A percentile compares a stretch with the other conserved stretches of the same genome.
Conservation (phyloP, 2,888 invertebrate genomes). For the Barypeithes pellucidus region DNA sequence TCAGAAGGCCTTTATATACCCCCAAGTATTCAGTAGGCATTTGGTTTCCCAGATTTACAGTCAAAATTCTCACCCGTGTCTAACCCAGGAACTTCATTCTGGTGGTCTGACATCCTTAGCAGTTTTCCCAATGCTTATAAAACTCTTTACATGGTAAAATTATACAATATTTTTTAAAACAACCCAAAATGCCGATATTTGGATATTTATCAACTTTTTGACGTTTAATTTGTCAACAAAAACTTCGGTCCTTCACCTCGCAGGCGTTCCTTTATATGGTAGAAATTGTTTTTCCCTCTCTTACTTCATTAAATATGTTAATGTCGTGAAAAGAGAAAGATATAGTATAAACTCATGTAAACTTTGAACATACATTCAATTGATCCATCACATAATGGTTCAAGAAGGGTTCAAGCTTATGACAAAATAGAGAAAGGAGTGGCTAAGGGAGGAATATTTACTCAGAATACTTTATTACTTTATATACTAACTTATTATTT, state of each 20-base stretch:
- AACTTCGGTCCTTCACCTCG: conserved; percentile 27
- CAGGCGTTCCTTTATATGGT: not conserved
- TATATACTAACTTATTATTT: no score
- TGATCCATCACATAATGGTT: no score
- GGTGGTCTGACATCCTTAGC: conserved; percentile 46
- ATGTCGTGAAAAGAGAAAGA: no score
- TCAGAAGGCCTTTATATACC: not conserved
- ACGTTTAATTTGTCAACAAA: conserved; percentile 36
- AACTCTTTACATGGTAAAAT: conserved; percentile 38
- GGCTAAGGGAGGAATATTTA: no score
- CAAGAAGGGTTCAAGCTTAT: no score
- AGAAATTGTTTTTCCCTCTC: no score
- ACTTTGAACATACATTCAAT: no score
- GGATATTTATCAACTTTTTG: conserved; percentile 23
- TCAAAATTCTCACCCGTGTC: conserved; percentile 40
- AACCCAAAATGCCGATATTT: conserved; percentile 13
- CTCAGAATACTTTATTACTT: no score
- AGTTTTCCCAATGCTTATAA: not conserved
- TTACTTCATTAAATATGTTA: no score
- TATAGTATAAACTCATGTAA: no score
- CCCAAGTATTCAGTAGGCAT: not conserved
- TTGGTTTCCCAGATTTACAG: not conserved
- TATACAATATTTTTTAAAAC: conserved; percentile 13
- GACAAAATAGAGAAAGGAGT: no score
- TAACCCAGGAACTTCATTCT: conserved; percentile 36